Evolutionary conservation across 2,888 invertebrate genomes (phyloP).

Genomic region (Notodonta ziczac): DNA sequence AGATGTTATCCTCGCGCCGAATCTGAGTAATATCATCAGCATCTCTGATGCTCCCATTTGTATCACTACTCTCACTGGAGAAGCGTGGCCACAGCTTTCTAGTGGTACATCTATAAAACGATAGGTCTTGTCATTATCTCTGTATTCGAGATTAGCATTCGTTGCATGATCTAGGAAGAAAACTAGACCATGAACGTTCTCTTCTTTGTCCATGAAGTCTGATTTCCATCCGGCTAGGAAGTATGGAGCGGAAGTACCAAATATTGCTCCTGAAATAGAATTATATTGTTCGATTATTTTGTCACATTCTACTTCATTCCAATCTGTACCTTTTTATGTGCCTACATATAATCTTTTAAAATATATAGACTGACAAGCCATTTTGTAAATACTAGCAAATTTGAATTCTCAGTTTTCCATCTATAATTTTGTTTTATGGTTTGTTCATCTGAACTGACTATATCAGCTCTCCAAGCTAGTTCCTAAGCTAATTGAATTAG

Average conservation of each 20-base stretch:
- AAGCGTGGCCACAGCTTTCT: conserved; percentile 90
- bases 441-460: too few species aligned
- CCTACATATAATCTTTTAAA: too few species aligned
- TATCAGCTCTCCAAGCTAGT: too few species aligned
- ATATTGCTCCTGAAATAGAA: conserved; percentile 89
- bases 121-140: conserved; percentile 58
- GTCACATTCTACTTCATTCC: too few species aligned
- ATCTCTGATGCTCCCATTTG: conserved; percentile 91
- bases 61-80: conserved; percentile 89
- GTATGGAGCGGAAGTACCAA: conserved; percentile 92
- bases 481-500: too few species aligned
- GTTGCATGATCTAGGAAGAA: conserved; percentile 92
- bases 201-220: conserved; percentile 91
- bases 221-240: conserved; percentile 95
- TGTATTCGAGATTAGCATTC: conserved; percentile 86
- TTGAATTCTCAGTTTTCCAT: too few species aligned
- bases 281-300: too few species aligned
- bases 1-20: conserved; percentile 86
- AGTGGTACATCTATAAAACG: conserved; percentile 92
- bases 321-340: too few species aligned
- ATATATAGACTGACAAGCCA: too few species aligned
- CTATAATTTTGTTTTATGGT: too few species aligned
- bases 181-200: conserved; percentile 90
- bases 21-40: conserved; percentile 88
- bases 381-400: too few species aligned